Base-by-base conservation (phyloP, 30 jellyfish, hydroid and myxozoan species). In the Catostylus mosaicus region DNA sequence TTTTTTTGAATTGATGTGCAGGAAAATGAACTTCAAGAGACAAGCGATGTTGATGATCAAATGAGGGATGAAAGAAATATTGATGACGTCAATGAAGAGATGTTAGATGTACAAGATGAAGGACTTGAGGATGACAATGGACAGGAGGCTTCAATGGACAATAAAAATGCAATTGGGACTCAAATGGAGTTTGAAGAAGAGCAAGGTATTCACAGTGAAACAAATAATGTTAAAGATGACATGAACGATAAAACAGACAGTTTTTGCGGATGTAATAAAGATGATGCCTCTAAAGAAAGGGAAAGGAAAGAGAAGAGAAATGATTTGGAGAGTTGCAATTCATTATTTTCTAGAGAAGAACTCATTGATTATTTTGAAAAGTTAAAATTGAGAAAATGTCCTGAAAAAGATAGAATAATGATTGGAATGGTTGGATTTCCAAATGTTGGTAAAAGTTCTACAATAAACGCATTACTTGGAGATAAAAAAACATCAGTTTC, bases 401-500 rank as follows among this genome's bases (percentile, higher is more conserved):
- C 92, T 10, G 86, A 62, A 32, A 80, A 80, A 3, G 80, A 68
- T 19, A 82, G 56, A 43, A 68, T 75, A n/a, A 67, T 56, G 63
- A 30, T 82, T n/a, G 92, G 92, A 26, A 82, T 82, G 92, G 92
- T 95, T 63, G 99, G 99, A 23, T 95, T 80, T 73, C 99, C 99
- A 14, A 95, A 95, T 60, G 99, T 95, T 63, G 99, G 99, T 1
- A 95, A 95, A 80, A 95, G 99, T 67, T 95, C 99, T 2, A 95
- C 97, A 20, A 88, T 95, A 66, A 95, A 95, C 67, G 96, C 97
- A 14, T 60, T 95, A 36, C 78, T 95, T 36, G 85, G 89, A 5
- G 91, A 68, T 38, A 89, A 95, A 82, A 95, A 95, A 62, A 88
- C 97, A 19, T 96, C 99, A 1, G 97, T 95, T 1, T 95, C 99